phyloP scores from a whole-genome alignment of 2,888 invertebrate genomes.

The Pristionchus mayeri region DNA sequence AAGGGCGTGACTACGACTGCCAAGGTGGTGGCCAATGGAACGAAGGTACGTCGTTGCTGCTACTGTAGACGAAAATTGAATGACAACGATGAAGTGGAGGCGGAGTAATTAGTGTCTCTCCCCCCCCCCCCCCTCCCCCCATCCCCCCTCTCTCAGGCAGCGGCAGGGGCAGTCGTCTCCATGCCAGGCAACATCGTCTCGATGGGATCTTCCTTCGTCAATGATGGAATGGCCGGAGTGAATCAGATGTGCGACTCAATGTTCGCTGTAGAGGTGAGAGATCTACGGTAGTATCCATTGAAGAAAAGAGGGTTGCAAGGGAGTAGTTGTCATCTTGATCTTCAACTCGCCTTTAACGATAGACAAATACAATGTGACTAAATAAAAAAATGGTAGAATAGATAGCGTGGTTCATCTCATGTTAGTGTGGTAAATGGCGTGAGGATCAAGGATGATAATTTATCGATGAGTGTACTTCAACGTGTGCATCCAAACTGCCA shows the following conservation, averaged over 20 bases:
- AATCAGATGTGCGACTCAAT: slow-evolving; percentile 52
- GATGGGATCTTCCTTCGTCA: slow-evolving; percentile 82
- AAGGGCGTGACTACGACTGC: slow-evolving; percentile 74
- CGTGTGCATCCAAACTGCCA: neutral
- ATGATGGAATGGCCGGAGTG: slow-evolving; percentile 49
- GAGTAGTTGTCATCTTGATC: too few species aligned
- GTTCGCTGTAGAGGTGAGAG: slow-evolving; percentile 49
- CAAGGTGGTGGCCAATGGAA: slow-evolving; percentile 66
- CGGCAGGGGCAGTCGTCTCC: slow-evolving; percentile 58
- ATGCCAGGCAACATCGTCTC: slow-evolving; percentile 90
- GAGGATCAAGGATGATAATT: neutral
- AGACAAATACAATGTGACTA: too few species aligned
- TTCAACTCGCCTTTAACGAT: too few species aligned
- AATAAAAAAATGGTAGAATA: too few species aligned
- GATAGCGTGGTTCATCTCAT: too few species aligned
- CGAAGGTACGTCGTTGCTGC: slow-evolving; percentile 50
- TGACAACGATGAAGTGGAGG: neutral
- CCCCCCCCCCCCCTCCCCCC: too few species aligned
- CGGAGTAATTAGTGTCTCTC: too few species aligned
- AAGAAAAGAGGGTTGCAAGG: too few species aligned
- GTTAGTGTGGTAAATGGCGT: too few species aligned
- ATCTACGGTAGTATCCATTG: too few species aligned
- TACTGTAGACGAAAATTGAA: too few species aligned
- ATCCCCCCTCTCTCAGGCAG: slow-evolving; percentile 48
- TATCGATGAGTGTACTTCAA: neutral